These are phyloP conservation scores for Pteruthius melanotis DNA, from an alignment of 2,113 vertebrate species.

Conservation along the genomic window DNA sequence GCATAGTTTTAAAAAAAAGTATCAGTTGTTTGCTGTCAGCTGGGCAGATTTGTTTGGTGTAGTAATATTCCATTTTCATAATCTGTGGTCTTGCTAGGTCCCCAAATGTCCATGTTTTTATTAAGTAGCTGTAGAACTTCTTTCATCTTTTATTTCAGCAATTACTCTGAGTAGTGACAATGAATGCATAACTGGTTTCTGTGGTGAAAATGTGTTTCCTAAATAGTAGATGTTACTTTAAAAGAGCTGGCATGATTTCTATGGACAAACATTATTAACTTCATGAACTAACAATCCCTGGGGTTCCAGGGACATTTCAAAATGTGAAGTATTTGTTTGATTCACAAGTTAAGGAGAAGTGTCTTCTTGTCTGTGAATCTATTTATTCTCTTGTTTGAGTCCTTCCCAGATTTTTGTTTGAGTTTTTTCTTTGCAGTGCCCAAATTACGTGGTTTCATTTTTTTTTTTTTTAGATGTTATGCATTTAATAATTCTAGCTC, in stretches of 20 bases:
- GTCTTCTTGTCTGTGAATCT: not conserved
- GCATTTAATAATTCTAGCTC: not conserved
- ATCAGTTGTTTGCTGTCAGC: constrained; percentile 30
- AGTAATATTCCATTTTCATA: constrained; percentile 45
- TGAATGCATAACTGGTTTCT: constrained; percentile 44
- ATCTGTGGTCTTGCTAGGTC: constrained; percentile 39
- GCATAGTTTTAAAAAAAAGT: not conserved
- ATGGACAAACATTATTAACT: not conserved
- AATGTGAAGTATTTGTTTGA: not conserved
- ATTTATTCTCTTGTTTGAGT: not conserved
- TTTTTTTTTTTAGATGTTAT: not conserved
- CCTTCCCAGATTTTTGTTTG: not conserved
- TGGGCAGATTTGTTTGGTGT: constrained; percentile 34
- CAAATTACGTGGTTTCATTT: not conserved
- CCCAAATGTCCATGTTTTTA: constrained; percentile 42
- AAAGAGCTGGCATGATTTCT: constrained; percentile 13
- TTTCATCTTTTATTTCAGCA: constrained; percentile 37
- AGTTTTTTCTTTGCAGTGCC: not conserved
- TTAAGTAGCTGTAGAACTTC: constrained; percentile 44
- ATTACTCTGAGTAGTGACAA: constrained; percentile 16
- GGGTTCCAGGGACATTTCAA: not conserved
- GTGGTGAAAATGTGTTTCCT: constrained; percentile 19
- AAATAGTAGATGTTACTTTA: constrained; percentile 24
- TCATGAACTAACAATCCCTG: constrained; percentile 5
- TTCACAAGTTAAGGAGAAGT: not conserved